Conservation (phyloP, 2,888 invertebrate genomes). For the Leptothorax acervorum region DNA sequence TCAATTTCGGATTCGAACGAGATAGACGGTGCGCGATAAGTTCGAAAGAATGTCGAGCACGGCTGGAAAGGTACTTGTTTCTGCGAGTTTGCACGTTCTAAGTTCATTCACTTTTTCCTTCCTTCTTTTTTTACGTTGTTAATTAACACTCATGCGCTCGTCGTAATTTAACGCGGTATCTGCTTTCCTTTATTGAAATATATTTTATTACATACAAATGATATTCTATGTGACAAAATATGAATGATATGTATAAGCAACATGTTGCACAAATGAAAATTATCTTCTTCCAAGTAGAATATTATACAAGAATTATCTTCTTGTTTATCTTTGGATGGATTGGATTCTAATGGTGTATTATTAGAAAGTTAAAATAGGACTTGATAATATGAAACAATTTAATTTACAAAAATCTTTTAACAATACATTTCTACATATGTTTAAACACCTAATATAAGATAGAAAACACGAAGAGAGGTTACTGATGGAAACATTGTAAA, state of each 20-base stretch:
- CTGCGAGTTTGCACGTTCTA: neutral
- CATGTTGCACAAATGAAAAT: neutral
- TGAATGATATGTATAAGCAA: neutral
- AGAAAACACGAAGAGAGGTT: too few relatives aligned
- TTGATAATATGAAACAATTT: neutral
- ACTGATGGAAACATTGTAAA: too few relatives aligned
- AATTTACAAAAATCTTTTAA: neutral
- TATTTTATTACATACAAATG: neutral
- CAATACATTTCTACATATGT: too few relatives aligned
- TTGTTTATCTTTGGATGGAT: neutral
- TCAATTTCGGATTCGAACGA: neutral
- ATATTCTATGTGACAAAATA: neutral
- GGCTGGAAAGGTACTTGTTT: slow-evolving; percentile 77
- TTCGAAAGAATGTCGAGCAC: slow-evolving; percentile 75
- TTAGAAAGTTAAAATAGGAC: neutral
- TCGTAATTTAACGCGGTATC: neutral
- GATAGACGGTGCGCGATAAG: neutral
- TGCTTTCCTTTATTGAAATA: neutral
- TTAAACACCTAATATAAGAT: too few relatives aligned
- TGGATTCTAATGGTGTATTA: neutral
- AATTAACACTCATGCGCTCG: neutral
- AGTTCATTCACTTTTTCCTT: neutral
- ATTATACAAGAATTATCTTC: too few relatives aligned
- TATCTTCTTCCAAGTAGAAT: neutral
- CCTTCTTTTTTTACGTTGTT: neutral